These are phyloP conservation scores for Prunella fulvescens DNA, from an alignment of 2,113 vertebrate genomes.

Conservation along the genomic window DNA sequence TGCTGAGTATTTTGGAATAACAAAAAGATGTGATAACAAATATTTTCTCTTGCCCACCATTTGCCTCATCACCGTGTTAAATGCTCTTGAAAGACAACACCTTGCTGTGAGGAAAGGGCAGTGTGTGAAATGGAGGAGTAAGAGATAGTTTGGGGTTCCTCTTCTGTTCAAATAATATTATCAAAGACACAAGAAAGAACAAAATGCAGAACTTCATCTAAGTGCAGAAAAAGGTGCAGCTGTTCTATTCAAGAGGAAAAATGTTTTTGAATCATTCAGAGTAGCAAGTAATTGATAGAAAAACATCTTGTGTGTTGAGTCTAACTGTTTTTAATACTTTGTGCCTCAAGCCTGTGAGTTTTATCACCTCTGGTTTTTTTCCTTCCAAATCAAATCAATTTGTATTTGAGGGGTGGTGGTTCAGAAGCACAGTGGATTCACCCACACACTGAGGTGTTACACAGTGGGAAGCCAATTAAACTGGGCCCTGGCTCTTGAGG, in stretches of 20 bases:
- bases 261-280: neutral
- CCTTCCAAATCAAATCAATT: neutral
- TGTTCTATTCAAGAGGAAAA: neutral
- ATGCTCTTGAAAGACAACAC: neutral
- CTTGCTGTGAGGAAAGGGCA: neutral
- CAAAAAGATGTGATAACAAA: neutral
- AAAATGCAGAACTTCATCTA: neutral
- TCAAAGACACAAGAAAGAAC: neutral
- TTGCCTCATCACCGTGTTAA: neutral
- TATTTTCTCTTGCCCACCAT: neutral
- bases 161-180: neutral
- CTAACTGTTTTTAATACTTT: neutral
- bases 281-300: neutral
- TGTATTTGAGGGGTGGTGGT: neutral
- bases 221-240: neutral
- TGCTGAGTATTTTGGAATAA: neutral
- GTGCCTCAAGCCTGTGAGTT: neutral
- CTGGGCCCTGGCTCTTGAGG: no score
- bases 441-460: neutral
- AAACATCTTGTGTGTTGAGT: neutral
- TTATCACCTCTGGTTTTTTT: neutral
- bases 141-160: neutral
- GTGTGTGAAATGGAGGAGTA: neutral
- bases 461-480: neutral
- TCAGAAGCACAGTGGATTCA: neutral